Base-by-base conservation (phyloP, 2,888 invertebrate genomes). In the Dugesia japonica region DNA sequence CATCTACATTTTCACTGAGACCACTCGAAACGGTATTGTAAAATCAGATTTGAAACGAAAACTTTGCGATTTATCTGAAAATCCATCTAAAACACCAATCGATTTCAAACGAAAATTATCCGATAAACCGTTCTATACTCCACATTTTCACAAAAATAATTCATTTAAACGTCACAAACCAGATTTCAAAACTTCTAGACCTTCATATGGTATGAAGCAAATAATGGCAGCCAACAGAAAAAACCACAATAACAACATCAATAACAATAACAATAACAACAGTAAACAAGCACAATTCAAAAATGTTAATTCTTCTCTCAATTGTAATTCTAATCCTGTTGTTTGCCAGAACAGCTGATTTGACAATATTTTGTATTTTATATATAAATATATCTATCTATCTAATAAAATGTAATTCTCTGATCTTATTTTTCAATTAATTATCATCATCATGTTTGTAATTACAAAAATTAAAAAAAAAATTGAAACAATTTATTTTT, bases 251-350 rank as follows among this genome's bases (percentile, higher is more conserved):
- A 56, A 56, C 56, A 56, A 23, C n/a, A 13, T 9, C 17, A 13
- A 1, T 23, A 56, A 56, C 56, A 56, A 4, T n/a, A 56, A 56
- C 4, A 13, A 23, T 56, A 13, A 1, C n/a, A 56, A 56, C n/a
- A 56, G n/a, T n/a, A 56, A 56, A n/a, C 17, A 9, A 13, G 9
- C 38, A 38, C 23, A 4, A n/a, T 56, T 56, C 17, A n/a, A n/a
- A n/a, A 56, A 56, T 7, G 56, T n/a, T n/a, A 56, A 56, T 56
- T 56, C 56, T 56, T 23, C 56, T 56, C n/a, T 56, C 56, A 56
- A 56, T 13, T 56, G 56, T 56, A 56, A 56, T n/a, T 56, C 56
- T 9, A 56, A 56, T 56, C 56, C 56, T 7, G 56, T 56, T n/a
- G 56, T 56, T 13, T 56, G 56, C 23, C 56, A 56, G 56, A 56